Percentiles rank a stretch among this genome's conserved stretches.
phyloP scores from a whole-genome alignment of 2,888 invertebrate species.

The Nymphalis polychloros region DNA sequence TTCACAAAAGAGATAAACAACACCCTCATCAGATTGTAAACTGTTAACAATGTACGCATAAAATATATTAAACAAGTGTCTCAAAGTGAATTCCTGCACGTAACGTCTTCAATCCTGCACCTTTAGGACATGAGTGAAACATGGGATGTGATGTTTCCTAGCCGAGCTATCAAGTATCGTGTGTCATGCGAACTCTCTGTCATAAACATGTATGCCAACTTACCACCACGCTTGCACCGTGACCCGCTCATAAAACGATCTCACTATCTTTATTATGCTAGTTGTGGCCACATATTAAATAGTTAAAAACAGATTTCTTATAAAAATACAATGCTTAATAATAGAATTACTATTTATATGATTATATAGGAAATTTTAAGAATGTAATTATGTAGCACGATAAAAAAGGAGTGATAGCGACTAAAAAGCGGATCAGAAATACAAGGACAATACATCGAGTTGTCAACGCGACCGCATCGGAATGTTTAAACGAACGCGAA shows the following conservation, averaged over 20 bases:
- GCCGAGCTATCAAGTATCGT: slow-evolving; percentile 70
- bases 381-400: slow-evolving; percentile 39
- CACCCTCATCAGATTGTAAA: slow-evolving; percentile 35
- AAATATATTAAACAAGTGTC: slow-evolving; percentile 40
- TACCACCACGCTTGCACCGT: slow-evolving; percentile 63
- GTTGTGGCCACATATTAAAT: slow-evolving; percentile 24
- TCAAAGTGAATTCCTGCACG: slow-evolving; percentile 63
- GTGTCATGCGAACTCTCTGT: slow-evolving; percentile 64
- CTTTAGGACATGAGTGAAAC: slow-evolving; percentile 63
- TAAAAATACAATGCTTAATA: neutral
- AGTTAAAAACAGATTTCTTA: slow-evolving; percentile 1
- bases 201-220: slow-evolving; percentile 74
- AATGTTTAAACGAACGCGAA: slow-evolving; percentile 76
- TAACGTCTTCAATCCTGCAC: slow-evolving; percentile 64
- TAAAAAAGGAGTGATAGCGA: slow-evolving; percentile 62
- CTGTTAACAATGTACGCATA: slow-evolving; percentile 23
- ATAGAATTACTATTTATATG: neutral
- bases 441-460: slow-evolving; percentile 78
- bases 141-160: slow-evolving; percentile 64
- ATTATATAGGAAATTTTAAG: slow-evolving; percentile 19
- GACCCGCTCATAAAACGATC: slow-evolving; percentile 65
- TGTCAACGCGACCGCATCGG: slow-evolving; percentile 78
- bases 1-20: slow-evolving; percentile 21
- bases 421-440: slow-evolving; percentile 67
- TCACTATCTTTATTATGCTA: slow-evolving; percentile 42